Evolutionary conservation across 2,888 invertebrate species (phyloP).

Genomic region (Eristalis pertinax): DNA sequence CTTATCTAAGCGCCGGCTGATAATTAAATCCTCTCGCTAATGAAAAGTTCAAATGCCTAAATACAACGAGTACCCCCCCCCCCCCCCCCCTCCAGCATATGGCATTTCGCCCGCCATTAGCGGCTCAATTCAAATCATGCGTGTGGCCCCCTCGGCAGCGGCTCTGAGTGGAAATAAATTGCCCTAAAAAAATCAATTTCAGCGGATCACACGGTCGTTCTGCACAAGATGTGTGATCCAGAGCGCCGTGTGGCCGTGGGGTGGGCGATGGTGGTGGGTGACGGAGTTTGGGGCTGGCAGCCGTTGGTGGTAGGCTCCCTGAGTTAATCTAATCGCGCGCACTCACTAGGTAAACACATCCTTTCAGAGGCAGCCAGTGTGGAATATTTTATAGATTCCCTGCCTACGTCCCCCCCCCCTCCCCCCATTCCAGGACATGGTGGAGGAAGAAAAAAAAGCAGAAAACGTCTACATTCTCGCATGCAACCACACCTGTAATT

Average conservation of each 20-base stretch:
- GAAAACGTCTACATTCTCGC: slow-evolving; percentile 34
- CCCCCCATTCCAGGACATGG: too few relatives aligned
- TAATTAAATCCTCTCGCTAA: slow-evolving; percentile 9
- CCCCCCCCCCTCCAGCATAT: not conserved
- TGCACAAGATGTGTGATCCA: not conserved
- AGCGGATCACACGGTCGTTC: slow-evolving; percentile 11
- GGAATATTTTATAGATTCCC: slow-evolving; percentile 1
- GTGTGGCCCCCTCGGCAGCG: not conserved
- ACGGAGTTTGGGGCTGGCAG: not conserved
- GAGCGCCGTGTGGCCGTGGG: slow-evolving; percentile 4
- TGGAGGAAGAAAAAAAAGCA: not conserved
- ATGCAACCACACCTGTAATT: slow-evolving; percentile 51
- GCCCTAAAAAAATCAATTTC: slow-evolving; percentile 46
- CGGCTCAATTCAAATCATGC: not conserved
- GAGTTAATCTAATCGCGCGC: slow-evolving; percentile 59
- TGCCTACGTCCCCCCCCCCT: not conserved
- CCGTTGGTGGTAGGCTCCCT: slow-evolving; percentile 9
- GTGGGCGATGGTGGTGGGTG: not conserved
- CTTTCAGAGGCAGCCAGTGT: slow-evolving; percentile 12
- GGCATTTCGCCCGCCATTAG: slow-evolving; percentile 26
- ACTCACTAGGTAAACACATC: slow-evolving; percentile 19
- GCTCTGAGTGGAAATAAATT: slow-evolving; percentile 28
- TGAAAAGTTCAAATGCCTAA: slow-evolving; percentile 48
- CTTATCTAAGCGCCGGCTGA: not conserved
- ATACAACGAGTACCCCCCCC: not conserved